Evolutionary conservation across 2,113 vertebrate species (phyloP).

Genomic region (Microtus richardsoni): DNA sequence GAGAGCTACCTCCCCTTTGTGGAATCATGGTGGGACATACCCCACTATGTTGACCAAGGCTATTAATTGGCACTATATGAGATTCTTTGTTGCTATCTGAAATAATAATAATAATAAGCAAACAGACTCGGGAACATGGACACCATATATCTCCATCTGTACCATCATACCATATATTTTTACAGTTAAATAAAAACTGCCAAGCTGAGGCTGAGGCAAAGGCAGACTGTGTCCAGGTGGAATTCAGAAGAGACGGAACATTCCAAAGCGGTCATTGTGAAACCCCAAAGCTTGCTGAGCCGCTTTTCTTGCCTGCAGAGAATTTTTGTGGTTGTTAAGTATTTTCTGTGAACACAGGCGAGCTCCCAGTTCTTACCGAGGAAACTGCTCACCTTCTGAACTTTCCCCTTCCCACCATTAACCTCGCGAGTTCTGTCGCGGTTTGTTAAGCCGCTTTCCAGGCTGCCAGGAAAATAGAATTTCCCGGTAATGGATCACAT

Average conservation of each 20-base stretch:
- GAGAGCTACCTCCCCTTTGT: not conserved
- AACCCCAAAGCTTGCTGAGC: not conserved
- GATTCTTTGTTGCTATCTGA: not conserved
- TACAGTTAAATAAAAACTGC: not conserved
- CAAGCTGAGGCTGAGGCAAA: slow-evolving; percentile 30
- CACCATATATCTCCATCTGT: not conserved
- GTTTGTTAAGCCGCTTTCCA: slow-evolving; percentile 35
- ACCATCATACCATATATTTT: not conserved
- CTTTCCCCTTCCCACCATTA: not conserved
- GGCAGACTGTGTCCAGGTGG: not conserved
- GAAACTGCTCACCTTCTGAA: slow-evolving; percentile 27
- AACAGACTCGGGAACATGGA: not conserved
- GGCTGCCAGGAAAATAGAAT: not conserved
- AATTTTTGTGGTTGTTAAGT: not conserved
- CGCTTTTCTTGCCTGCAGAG: not conserved
- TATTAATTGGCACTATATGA: slow-evolving; percentile 1
- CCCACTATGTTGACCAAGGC: not conserved
- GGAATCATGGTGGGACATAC: too few relatives aligned
- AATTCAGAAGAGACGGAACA: slow-evolving; percentile 60
- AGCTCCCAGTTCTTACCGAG: not conserved
- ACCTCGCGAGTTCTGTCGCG: not conserved
- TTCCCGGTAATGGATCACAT: slow-evolving; percentile 55
- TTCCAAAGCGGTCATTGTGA: slow-evolving; percentile 15
- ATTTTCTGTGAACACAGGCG: not conserved
- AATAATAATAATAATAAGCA: slow-evolving; percentile 33